A percentile compares a stretch with the other conserved stretches of the same genome.
Conservation (phyloP, 2,113 vertebrate genomes). For the Cranoglanis bouderius region DNA sequence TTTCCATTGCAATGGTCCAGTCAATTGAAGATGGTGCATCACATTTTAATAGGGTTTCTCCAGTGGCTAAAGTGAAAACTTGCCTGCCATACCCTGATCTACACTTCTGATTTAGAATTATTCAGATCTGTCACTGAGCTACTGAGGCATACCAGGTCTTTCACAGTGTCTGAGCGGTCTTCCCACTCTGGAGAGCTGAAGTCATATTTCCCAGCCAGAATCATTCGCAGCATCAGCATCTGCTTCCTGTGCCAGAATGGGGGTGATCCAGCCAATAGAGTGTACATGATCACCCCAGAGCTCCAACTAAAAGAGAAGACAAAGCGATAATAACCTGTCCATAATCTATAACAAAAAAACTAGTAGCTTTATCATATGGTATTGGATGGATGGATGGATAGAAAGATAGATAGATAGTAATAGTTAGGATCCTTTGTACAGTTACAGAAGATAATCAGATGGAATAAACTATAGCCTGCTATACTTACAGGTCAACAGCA, state of each 20-base stretch:
- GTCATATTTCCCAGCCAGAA: constrained; percentile 85
- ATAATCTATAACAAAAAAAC: not conserved
- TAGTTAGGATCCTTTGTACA: not conserved
- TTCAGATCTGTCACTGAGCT: not conserved
- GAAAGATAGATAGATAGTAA: not conserved
- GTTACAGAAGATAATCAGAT: not conserved
- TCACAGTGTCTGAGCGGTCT: constrained; percentile 91
- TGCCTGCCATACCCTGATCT: not conserved
- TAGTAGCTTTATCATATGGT: not conserved
- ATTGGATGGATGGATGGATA: no score
- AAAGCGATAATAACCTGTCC: not conserved
- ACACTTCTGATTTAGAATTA: not conserved
- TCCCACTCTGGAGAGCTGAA: constrained; percentile 93
- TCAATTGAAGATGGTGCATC: not conserved
- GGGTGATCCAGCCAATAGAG: constrained; percentile 90
- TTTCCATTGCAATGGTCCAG: not conserved
- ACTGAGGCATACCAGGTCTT: constrained; percentile 83
- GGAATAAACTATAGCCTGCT: not conserved
- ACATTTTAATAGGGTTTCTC: not conserved
- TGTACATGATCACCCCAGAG: constrained; percentile 96
- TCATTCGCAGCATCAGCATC: constrained; percentile 97
- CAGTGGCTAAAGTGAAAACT: not conserved
- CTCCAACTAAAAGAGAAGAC: constrained; percentile 82
- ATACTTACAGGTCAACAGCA: constrained; percentile 90
- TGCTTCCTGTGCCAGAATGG: constrained; percentile 99